These are phyloP conservation scores for Ageneiosus marmoratus DNA, from an alignment of 2,113 vertebrate genomes.

Conservation along the genomic window DNA sequence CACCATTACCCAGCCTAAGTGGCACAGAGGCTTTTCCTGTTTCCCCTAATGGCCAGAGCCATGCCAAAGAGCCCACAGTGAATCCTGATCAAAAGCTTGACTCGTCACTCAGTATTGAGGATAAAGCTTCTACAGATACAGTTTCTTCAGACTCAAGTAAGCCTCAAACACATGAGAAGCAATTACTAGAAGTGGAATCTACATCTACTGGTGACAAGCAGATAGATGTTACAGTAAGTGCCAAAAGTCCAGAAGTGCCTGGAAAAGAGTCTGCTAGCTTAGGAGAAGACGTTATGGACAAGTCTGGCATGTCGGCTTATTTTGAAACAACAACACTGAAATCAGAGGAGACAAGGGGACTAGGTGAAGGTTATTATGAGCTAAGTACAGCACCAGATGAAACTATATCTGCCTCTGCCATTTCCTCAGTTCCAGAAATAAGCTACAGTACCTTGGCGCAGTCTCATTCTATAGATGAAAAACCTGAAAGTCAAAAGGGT, in stretches of 20 bases:
- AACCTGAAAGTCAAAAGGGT: conserved; percentile 74
- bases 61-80: conserved; percentile 67
- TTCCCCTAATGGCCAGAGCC: conserved; percentile 63
- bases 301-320: conserved; percentile 95
- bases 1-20: conserved; percentile 67
- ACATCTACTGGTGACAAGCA: conserved; percentile 30
- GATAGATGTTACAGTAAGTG: conserved; percentile 37
- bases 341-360: conserved; percentile 72
- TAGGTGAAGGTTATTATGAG: conserved; percentile 92
- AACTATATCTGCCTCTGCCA: conserved; percentile 49
- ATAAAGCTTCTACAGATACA: conserved; percentile 74
- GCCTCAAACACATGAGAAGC: conserved; percentile 27
- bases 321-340: conserved; percentile 94
- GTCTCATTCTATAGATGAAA: conserved; percentile 66
- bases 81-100: conserved; percentile 59
- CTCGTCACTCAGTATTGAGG: conserved; percentile 69
- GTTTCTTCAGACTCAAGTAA: conserved; percentile 62
- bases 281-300: conserved; percentile 76
- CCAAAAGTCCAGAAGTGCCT: conserved; percentile 46
- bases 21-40: conserved; percentile 55
- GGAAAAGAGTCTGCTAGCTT: conserved; percentile 36
- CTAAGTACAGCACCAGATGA: conserved; percentile 84
- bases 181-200: conserved; percentile 31
- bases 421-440: conserved; percentile 70
- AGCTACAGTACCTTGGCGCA: conserved; percentile 86